These are phyloP conservation scores for Napeogenes inachia DNA, from an alignment of 2,888 invertebrate genomes.

Conservation along the genomic window DNA sequence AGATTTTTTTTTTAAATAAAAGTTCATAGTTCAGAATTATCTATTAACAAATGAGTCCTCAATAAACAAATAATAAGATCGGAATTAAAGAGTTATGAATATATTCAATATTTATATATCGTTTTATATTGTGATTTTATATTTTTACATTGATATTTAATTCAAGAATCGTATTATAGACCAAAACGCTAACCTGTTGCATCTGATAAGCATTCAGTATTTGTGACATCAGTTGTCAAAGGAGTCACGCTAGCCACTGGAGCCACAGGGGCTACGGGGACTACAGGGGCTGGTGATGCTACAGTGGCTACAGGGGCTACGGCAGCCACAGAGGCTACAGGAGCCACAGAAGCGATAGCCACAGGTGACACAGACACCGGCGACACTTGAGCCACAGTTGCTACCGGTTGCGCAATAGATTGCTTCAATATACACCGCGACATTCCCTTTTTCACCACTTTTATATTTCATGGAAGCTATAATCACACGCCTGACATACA, in stretches of 20 bases:
- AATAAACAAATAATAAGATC: no score
- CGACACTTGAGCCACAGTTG: conserved; percentile 35
- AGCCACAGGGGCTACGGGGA: conserved; percentile 34
- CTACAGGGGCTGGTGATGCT: conserved; percentile 33
- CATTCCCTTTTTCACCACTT: conserved; percentile 48
- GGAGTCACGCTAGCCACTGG: conserved; percentile 7
- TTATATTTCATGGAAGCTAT: conserved; percentile 35
- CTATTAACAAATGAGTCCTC: no score
- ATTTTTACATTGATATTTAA: no score
- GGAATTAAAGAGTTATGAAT: no score
- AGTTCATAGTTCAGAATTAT: no score
- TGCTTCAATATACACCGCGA: conserved; percentile 73
- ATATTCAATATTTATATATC: no score
- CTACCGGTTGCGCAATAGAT: conserved; percentile 57
- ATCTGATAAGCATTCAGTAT: conserved; percentile 18
- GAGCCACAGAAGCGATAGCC: conserved; percentile 18
- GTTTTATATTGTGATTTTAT: no score
- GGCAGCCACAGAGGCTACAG: conserved; percentile 23
- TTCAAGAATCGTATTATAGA: neutral
- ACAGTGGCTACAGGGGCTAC: conserved; percentile 32
- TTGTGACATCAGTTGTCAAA: conserved; percentile 17
- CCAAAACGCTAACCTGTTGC: conserved; percentile 18
- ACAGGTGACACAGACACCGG: conserved; percentile 27
- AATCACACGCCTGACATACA: conserved; percentile 49
- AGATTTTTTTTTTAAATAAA: no score